Evolutionary conservation across 2,113 vertebrate genomes (phyloP).

Genomic region (Asarcornis scutulata): DNA sequence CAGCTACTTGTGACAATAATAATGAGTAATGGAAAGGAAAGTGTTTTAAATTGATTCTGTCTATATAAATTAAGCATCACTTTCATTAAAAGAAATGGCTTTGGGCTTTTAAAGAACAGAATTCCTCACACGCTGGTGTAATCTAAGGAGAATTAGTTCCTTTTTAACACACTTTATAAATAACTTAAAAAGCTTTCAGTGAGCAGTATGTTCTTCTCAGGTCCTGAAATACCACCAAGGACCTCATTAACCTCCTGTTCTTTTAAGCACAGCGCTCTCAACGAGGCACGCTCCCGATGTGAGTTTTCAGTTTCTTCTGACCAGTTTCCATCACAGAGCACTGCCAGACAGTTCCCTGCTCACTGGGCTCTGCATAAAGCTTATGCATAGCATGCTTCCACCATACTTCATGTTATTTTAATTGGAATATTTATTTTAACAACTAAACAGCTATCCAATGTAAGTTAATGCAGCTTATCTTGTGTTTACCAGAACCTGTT

Average conservation of each 20-base stretch:
- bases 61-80: not conserved
- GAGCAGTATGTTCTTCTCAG: not conserved
- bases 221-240: not conserved
- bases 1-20: not conserved
- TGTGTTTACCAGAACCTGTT: not conserved
- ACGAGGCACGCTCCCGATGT: fast-evolving
- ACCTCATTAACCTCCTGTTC: not conserved
- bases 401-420: not conserved
- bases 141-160: not conserved
- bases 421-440: not conserved
- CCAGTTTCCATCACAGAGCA: not conserved
- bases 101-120: not conserved
- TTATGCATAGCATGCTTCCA: not conserved
- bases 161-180: not conserved
- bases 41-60: not conserved
- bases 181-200: not conserved
- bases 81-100: not conserved
- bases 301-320: not conserved
- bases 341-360: not conserved
- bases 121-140: fast-evolving
- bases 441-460: not conserved
- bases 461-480: not conserved
- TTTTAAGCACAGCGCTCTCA: not conserved
- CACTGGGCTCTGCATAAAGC: not conserved
- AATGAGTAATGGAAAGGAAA: not conserved